Evolutionary conservation across 2,888 invertebrate genomes (phyloP).

Genomic region (Drosophila macrospina): DNA sequence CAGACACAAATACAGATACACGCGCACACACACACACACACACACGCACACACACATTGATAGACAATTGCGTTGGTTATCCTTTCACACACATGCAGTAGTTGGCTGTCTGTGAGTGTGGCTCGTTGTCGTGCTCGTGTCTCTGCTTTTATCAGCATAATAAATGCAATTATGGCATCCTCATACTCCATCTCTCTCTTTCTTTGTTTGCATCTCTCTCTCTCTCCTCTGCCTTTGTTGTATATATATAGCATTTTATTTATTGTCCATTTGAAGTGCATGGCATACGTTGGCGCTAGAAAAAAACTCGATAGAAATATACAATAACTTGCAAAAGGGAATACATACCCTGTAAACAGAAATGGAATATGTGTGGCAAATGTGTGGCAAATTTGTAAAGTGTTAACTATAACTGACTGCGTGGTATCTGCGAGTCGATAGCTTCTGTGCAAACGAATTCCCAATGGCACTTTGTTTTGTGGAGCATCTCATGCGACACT

Average conservation of each 20-base stretch:
- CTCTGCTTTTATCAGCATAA: constrained; percentile 81
- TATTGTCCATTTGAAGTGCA: constrained; percentile 65
- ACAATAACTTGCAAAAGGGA: constrained; percentile 61
- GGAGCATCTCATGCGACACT: constrained; percentile 22
- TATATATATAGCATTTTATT: constrained; percentile 51
- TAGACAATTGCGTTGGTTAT: constrained; percentile 58
- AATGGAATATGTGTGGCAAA: background rate
- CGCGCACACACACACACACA: constrained; percentile 27
- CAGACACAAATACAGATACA: constrained; percentile 11
- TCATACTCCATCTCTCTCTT: constrained; percentile 33
- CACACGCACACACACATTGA: constrained; percentile 20
- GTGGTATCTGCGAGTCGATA: constrained; percentile 9
- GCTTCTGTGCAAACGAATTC: background rate
- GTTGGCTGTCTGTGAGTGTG: constrained; percentile 20
- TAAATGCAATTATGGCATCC: constrained; percentile 83
- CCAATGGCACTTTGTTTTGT: constrained; percentile 8
- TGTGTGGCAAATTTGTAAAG: no score
- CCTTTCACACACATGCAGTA: constrained; percentile 33
- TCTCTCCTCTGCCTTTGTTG: constrained; percentile 2
- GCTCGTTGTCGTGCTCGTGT: constrained; percentile 49
- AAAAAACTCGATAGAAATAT: constrained; percentile 56
- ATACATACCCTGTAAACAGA: constrained; percentile 27
- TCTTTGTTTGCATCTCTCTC: constrained; percentile 12
- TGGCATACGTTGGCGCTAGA: constrained; percentile 50
- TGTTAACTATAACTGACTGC: background rate